phyloP scores from a whole-genome alignment of 2,888 invertebrate species.

The Stenichneumon culpator region DNA sequence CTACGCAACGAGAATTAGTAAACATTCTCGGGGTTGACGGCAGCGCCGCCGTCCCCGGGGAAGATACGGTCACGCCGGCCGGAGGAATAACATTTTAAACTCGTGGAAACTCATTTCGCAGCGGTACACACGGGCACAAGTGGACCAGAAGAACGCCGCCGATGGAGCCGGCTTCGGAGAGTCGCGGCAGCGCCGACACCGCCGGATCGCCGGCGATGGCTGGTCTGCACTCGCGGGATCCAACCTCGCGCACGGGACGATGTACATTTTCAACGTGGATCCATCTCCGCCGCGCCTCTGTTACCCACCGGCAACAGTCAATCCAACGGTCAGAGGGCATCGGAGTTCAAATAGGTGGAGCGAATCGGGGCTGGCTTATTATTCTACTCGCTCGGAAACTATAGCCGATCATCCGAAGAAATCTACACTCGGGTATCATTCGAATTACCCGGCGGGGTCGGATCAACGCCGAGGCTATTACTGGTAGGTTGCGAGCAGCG shows the following conservation, averaged over 20 bases:
- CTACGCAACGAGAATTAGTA: constrained; percentile 83
- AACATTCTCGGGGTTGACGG: constrained; percentile 71
- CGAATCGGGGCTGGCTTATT: constrained; percentile 52
- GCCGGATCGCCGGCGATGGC: constrained; percentile 36
- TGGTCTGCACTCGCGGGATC: constrained; percentile 12
- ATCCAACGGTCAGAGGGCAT: constrained; percentile 68
- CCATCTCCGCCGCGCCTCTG: constrained; percentile 16
- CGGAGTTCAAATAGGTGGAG: constrained; percentile 70
- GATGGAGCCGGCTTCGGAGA: background rate
- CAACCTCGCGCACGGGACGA: constrained; percentile 16
- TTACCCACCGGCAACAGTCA: constrained; percentile 36
- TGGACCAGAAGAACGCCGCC: constrained; percentile 4
- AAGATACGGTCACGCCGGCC: background rate
- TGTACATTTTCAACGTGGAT: constrained; percentile 42
- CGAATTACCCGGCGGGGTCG: background rate
- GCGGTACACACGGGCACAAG: background rate
- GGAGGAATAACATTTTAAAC: constrained; percentile 40
- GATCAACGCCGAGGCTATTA: background rate
- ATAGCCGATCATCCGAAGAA: constrained; percentile 6
- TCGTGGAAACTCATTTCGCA: constrained; percentile 54
- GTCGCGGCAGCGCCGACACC: constrained; percentile 32
- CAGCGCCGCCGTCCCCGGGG: background rate
- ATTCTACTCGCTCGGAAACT: constrained; percentile 29
- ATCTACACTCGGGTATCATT: constrained; percentile 8
- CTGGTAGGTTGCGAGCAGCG: background rate